phyloP scores from a whole-genome alignment of 1,140 invertebrate species.

The Apis dorsata region DNA sequence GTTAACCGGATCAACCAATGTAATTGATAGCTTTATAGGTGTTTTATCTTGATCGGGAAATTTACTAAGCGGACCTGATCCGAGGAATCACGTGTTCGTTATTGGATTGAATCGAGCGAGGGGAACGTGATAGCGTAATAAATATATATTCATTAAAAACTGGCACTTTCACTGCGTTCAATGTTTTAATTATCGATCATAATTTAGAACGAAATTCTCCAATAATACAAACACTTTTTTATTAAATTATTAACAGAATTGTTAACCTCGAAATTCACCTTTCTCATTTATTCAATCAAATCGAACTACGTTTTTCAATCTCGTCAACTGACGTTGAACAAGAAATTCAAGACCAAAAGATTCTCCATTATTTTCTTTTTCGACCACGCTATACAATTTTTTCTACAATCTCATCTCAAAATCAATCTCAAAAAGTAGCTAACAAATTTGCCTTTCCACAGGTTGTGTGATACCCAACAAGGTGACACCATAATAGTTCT shows the following conservation, averaged over 20 bases:
- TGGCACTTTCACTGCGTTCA: slow-evolving; percentile 27
- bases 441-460: slow-evolving; percentile 55
- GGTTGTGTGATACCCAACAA: slow-evolving; percentile 54
- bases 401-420: too few relatives aligned
- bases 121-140: background rate
- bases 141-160: slow-evolving; percentile 13
- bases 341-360: too few relatives aligned
- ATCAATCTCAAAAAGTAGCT: slow-evolving; percentile 59
- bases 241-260: background rate
- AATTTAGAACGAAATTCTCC: background rate
- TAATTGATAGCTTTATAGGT: background rate
- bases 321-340: too few relatives aligned
- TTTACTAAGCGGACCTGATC: background rate
- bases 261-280: too few relatives aligned
- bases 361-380: too few relatives aligned
- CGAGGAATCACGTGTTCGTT: slow-evolving; percentile 14
- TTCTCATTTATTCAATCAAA: too few relatives aligned
- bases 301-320: too few relatives aligned
- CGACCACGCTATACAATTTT: too few relatives aligned
- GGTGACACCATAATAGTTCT: slow-evolving; percentile 34
- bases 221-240: background rate
- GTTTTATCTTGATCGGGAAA: background rate
- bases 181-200: background rate
- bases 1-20: background rate
- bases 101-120: background rate